These are phyloP conservation scores for Mythimna lalbum DNA, from an alignment of 2,888 invertebrate genomes.

Conservation along the genomic window DNA sequence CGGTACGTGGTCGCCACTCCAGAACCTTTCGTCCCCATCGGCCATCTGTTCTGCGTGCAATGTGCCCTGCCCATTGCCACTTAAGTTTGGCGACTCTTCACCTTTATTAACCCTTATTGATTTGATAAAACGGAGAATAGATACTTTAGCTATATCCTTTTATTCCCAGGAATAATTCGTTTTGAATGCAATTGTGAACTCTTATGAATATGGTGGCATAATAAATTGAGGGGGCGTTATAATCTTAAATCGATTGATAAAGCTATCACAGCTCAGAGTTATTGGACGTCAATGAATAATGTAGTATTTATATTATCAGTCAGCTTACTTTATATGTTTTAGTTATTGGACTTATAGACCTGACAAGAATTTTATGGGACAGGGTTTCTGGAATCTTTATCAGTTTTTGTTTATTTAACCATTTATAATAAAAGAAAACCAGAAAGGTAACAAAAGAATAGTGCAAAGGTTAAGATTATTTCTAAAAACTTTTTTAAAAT, in stretches of 20 bases:
- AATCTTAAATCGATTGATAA: conserved; percentile 53
- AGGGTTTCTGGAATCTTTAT: background rate
- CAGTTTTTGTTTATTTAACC: too few relatives aligned
- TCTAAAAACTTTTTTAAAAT: too few relatives aligned
- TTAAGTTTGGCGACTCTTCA: too few relatives aligned
- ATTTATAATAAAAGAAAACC: too few relatives aligned
- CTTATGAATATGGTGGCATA: conserved; percentile 10
- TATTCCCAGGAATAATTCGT: too few relatives aligned
- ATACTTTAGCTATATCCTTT: background rate
- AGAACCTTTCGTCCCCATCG: too few relatives aligned
- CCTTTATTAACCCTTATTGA: too few relatives aligned
- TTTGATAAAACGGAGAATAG: background rate
- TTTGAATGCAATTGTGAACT: conserved; percentile 12
- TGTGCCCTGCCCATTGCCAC: too few relatives aligned
- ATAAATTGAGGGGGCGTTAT: conserved; percentile 41
- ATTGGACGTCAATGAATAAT: conserved; percentile 49
- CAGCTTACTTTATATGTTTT: conserved; percentile 16
- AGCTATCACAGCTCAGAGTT: conserved; percentile 39
- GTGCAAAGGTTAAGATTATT: too few relatives aligned
- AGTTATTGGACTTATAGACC: conserved; percentile 10
- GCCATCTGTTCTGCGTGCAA: too few relatives aligned
- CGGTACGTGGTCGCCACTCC: too few relatives aligned
- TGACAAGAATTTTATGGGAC: background rate
- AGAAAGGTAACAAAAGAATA: too few relatives aligned
- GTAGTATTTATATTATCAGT: conserved; percentile 28